Conservation (phyloP, 2,797 vertebrate species). For the Pangasius larnaudii region DNA sequence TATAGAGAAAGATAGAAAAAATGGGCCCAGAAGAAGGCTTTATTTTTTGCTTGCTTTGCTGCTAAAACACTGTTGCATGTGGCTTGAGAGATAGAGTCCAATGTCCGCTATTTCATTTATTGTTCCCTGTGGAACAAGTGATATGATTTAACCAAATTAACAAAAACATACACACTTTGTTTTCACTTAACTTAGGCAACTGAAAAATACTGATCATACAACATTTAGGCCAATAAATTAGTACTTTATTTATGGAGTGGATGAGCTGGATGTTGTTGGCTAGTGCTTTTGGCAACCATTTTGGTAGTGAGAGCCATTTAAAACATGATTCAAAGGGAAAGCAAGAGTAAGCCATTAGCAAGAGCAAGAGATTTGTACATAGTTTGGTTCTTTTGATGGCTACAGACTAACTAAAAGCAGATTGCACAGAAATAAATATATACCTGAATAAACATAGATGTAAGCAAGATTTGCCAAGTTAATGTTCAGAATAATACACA, state of each 20-base stretch:
- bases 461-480: background rate
- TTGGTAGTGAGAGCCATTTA: conserved; percentile 12
- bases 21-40: background rate
- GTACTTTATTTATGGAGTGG: conserved; percentile 27
- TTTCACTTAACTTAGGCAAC: background rate
- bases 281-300: conserved; percentile 16
- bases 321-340: conserved; percentile 29
- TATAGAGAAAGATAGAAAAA: background rate
- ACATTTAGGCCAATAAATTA: conserved; percentile 41
- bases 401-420: background rate
- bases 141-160: conserved; percentile 18
- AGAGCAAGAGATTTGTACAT: background rate
- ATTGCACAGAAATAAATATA: background rate
- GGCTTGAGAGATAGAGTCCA: background rate
- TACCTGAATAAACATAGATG: background rate
- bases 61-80: background rate
- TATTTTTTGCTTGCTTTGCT: background rate
- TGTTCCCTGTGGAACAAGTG: background rate
- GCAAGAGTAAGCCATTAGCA: background rate
- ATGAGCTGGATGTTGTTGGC: conserved; percentile 24
- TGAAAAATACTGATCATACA: conserved; percentile 8
- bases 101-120: background rate
- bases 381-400: background rate
- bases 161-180: conserved; percentile 5
- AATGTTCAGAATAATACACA: background rate